Evolutionary conservation across 2,888 invertebrate species (phyloP), one percentile per base, ranked within the genome.

Genomic region (Subacronicta megacephala): DNA sequence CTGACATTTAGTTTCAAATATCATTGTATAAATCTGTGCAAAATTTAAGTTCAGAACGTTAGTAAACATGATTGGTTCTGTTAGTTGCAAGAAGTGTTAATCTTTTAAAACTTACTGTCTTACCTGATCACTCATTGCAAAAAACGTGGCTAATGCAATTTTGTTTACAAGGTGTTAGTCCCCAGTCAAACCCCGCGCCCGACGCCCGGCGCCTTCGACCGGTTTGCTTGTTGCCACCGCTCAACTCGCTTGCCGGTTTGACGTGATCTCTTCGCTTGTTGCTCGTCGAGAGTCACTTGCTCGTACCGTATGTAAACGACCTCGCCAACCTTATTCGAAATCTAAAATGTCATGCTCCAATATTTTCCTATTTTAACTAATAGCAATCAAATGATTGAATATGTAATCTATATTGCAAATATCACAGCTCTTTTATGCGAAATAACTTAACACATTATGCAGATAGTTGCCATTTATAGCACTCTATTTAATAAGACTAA

Each of bases 131-230:
- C 37, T 72, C 51, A 62, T 63, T 62, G 77, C 80, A 83, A 84
- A 83, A 86, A 86, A 81, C 77, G 74, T 82, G 76, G 75, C 83
- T 87, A 88, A 88, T 87, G 88, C 90, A 86, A 90, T 90, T 88
- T 90, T 91, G 93, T 93, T 92, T 92, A 93, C 92, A 91, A 88
- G 86, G 88, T 87, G 92, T 88, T 92, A 90, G 90, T 89, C 88
- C 88, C 74, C 80, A 80, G 83, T 78, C 78, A 82, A 78, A 77
- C 88, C 87, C 81, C 80, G 81, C 84, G 77, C 78, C 76, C 83
- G 87, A 80, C 87, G 85, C 74, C 78, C 88, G 93, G 93, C 93
- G 93, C 93, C 93, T 80, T 75, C 90, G 89, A 93, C 93, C 93
- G 93, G 93, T 94, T 93, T 91, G 76, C 85, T 82, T 80, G 85